Evolutionary conservation across 1,140 invertebrate genomes (phyloP).

Genomic region (Littorina saxatilis): DNA sequence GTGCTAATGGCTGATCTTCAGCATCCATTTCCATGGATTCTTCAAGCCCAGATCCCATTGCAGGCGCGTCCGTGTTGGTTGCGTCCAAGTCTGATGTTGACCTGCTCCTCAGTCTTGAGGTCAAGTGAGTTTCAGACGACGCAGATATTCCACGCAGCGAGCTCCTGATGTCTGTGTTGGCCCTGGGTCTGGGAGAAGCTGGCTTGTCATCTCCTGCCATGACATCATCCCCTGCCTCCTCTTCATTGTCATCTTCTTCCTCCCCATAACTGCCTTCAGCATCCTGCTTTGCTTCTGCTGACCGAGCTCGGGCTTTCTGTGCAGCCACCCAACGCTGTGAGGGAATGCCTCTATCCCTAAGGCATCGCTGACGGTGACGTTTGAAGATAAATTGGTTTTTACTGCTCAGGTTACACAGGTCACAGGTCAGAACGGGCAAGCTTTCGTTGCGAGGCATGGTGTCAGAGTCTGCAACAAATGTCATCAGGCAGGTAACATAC

Average conservation of each 20-base stretch:
- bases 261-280: conserved; percentile 4
- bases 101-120: background rate
- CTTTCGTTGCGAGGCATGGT: conserved; percentile 18
- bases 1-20: conserved; percentile 2
- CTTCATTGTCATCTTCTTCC: background rate
- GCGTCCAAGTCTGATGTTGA: background rate
- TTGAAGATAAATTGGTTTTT: conserved; percentile 66
- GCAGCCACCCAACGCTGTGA: too few relatives aligned
- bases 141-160: too few relatives aligned
- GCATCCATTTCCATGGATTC: conserved; percentile 21
- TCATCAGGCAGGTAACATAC: background rate
- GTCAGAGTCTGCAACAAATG: background rate
- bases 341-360: conserved; percentile 23
- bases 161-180: too few relatives aligned
- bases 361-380: conserved; percentile 59
- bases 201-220: too few relatives aligned
- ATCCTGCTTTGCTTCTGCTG: conserved; percentile 24
- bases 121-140: background rate
- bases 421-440: conserved; percentile 49
- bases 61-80: background rate
- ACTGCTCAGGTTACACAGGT: conserved; percentile 57
- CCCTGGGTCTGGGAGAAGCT: too few relatives aligned
- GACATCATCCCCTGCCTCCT: too few relatives aligned
- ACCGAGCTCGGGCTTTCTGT: conserved; percentile 27
- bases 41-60: background rate